Percentiles rank a stretch among this genome's conserved stretches.
Evolutionary conservation across 2,113 vertebrate genomes (phyloP).

Genomic region (Amblyopsis rosae): DNA sequence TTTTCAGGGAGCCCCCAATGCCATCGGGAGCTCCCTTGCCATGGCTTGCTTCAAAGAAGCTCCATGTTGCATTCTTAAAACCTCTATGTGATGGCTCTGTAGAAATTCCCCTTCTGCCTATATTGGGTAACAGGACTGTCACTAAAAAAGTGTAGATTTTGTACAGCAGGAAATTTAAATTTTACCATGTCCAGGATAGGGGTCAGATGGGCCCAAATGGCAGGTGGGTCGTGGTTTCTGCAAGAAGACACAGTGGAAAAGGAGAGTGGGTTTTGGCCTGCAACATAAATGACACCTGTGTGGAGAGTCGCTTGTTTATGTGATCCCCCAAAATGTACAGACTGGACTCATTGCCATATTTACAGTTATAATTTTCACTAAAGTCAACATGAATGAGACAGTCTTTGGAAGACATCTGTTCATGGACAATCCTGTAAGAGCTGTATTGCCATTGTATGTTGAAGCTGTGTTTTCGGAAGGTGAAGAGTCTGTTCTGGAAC

Average conservation of each 20-base stretch:
- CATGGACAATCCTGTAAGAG: background rate
- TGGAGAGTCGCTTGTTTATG: background rate
- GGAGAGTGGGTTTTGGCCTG: too few species aligned
- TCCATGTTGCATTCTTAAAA: too few species aligned
- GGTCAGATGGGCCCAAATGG: too few species aligned
- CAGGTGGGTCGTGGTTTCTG: too few species aligned
- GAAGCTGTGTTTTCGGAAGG: background rate
- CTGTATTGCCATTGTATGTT: background rate
- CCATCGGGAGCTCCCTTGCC: background rate
- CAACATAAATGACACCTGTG: background rate
- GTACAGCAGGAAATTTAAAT: too few species aligned
- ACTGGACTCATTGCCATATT: background rate
- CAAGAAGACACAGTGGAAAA: too few species aligned
- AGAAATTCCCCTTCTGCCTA: too few species aligned
- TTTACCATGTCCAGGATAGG: too few species aligned
- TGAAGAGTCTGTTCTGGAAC: background rate
- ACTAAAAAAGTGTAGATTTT: too few species aligned
- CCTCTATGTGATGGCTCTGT: too few species aligned
- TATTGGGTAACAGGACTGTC: too few species aligned
- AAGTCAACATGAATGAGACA: background rate
- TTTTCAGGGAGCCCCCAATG: background rate
- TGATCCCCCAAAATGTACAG: background rate
- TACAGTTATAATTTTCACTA: background rate
- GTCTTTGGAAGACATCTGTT: background rate
- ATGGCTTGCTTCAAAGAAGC: too few species aligned